Evolutionary conservation across 2,797 vertebrate species (phyloP), one percentile per base, ranked within the genome.

Genomic region (Capromys pilorides): DNA sequence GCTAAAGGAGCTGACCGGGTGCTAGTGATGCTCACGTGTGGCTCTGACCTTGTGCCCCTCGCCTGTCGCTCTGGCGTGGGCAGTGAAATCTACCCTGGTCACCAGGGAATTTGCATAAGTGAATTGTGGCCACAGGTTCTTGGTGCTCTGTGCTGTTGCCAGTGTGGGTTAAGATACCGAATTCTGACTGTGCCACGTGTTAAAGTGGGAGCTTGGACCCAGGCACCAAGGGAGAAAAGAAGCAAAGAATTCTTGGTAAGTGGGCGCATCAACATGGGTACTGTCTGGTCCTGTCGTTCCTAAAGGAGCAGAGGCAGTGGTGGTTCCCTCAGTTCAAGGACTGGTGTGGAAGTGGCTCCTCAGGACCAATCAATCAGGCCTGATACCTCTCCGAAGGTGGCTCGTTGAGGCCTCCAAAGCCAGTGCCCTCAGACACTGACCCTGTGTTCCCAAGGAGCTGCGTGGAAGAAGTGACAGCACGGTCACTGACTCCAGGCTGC

Each of bases 271-370:
- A 88, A 88, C 92, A 45, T 45, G 45, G 45, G 45, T 4, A 45
- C 45, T 54, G 11, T 2, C 18, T 26, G 59, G 31, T 87, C 0
- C 3, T 49, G 11, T 49, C 18, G 24, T 14, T 28, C 14, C n/a
- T 86, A 31, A 51, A 10, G 28, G 18, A 2, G 2, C 10, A 22
- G 11, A 0, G 6, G 26, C 31, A 1, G 61, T 64, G n/a, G 2
- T 14, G 66, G 21, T 75, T 11, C 3, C 45, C 77, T 80, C 4
- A 81, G 3, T 45, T 73, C 6, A 36, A 73, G 19, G 51, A 2
- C 51, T 57, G 31, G 16, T 75, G 33, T 79, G 22, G 41, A 85
- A 54, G 39, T 59, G 19, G 16, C 31, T 92, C 13, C n/a, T 4
- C 1, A 45, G 41, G 66, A 36, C 31, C 16, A 31, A 1, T 28